phyloP scores from a whole-genome alignment of 2,888 invertebrate genomes.

The Digitonthophagus gazella region DNA sequence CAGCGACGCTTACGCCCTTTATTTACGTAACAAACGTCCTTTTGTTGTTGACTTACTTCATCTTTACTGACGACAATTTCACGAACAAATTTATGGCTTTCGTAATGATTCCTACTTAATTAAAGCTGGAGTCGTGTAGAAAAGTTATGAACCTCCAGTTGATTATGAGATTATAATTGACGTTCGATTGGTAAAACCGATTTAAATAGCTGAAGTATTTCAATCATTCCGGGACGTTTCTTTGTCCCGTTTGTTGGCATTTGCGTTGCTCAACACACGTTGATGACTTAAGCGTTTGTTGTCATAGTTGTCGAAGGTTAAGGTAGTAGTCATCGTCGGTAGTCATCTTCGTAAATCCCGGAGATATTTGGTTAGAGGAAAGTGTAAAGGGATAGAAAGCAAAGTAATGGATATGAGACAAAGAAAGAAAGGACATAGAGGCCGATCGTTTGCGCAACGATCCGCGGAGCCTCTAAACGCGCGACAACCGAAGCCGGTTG shows the following conservation, averaged over 20 bases:
- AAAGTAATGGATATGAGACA: not conserved
- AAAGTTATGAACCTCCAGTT: too few relatives aligned
- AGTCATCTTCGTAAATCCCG: not conserved
- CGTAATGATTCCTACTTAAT: too few relatives aligned
- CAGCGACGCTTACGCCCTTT: not conserved
- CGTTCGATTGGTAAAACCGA: not conserved
- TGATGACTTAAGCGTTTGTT: conserved; percentile 7
- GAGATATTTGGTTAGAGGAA: not conserved
- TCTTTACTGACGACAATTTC: too few relatives aligned
- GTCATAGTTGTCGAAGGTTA: conserved; percentile 14
- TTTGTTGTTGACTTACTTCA: too few relatives aligned
- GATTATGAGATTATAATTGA: too few relatives aligned
- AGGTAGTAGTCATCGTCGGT: conserved; percentile 2
- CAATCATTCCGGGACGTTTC: not conserved
- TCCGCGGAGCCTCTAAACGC: not conserved
- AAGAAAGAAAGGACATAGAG: not conserved
- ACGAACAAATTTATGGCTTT: too few relatives aligned
- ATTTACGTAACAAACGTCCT: not conserved
- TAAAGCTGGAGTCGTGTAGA: too few relatives aligned
- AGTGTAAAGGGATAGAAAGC: not conserved
- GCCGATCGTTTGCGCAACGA: not conserved
- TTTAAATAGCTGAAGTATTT: not conserved
- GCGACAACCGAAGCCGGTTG: not conserved
- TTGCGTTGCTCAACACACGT: conserved; percentile 3
- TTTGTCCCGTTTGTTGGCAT: conserved; percentile 6